Evolutionary conservation across 2,888 invertebrate species (phyloP).

Genomic region (Sphaeridia pumilis): DNA sequence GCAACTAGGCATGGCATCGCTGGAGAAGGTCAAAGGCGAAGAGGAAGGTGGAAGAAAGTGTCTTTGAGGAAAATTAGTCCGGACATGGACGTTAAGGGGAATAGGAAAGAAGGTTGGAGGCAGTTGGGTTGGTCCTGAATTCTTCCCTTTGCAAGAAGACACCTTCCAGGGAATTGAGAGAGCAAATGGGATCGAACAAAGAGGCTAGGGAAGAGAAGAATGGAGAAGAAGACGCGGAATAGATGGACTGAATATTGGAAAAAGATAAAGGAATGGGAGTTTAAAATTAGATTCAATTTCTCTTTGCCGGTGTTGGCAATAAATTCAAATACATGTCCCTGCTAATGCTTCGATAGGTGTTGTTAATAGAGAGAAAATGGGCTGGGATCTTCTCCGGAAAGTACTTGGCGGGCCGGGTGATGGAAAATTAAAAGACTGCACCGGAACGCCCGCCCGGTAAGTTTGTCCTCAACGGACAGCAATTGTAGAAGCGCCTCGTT

Average conservation of each 20-base stretch:
- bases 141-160: no score
- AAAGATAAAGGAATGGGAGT: not conserved
- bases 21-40: not conserved
- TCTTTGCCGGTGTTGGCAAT: not conserved
- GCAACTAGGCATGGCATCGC: no score
- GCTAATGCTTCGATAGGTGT: slow-evolving; percentile 10
- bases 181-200: not conserved
- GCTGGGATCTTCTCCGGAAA: not conserved
- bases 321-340: slow-evolving; percentile 17
- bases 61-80: not conserved
- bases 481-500: no score
- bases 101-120: not conserved
- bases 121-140: not conserved
- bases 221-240: not conserved
- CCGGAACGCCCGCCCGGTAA: no score
- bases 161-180: no score
- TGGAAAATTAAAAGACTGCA: slow-evolving; percentile 3
- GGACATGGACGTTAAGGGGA: not conserved
- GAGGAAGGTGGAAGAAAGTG: not conserved
- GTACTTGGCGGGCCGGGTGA: not conserved
- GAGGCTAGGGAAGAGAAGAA: not conserved
- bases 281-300: slow-evolving; percentile 4
- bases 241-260: not conserved
- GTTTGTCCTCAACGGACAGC: no score
- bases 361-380: slow-evolving; percentile 10